These are phyloP conservation scores for Sitta carolinensis DNA, from an alignment of 2,797 vertebrate genomes.

Conservation along the genomic window DNA sequence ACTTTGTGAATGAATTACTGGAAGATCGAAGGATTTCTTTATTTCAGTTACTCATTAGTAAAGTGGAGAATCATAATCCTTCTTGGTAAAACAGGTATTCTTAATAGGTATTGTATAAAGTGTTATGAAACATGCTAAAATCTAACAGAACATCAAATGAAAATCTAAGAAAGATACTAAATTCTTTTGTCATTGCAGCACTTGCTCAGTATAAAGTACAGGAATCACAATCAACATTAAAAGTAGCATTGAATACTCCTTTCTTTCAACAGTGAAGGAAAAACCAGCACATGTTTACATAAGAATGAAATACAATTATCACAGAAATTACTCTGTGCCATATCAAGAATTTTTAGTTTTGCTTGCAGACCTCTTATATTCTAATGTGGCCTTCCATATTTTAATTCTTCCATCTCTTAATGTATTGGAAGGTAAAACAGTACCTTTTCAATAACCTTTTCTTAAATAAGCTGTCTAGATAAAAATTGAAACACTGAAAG, in stretches of 20 bases:
- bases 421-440: not conserved
- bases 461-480: not conserved
- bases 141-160: not conserved
- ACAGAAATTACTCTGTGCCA: not conserved
- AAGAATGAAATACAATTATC: not conserved
- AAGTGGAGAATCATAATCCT: not conserved
- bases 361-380: not conserved
- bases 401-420: not conserved
- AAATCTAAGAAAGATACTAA: not conserved
- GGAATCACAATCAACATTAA: not conserved
- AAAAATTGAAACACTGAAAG: not conserved
- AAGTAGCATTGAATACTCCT: not conserved
- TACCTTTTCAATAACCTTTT: not conserved
- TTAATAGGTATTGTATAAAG: not conserved
- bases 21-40: not conserved
- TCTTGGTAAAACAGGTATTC: not conserved
- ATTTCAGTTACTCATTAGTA: not conserved
- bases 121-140: not conserved
- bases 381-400: not conserved
- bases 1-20: not conserved
- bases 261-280: not conserved
- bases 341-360: not conserved
- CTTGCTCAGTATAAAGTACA: not conserved
- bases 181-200: not conserved
- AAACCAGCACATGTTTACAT: not conserved